Percentiles rank a stretch among this genome's conserved stretches.
Conservation (phyloP, 2,888 invertebrate genomes). For the Auanema sp. region DNA sequence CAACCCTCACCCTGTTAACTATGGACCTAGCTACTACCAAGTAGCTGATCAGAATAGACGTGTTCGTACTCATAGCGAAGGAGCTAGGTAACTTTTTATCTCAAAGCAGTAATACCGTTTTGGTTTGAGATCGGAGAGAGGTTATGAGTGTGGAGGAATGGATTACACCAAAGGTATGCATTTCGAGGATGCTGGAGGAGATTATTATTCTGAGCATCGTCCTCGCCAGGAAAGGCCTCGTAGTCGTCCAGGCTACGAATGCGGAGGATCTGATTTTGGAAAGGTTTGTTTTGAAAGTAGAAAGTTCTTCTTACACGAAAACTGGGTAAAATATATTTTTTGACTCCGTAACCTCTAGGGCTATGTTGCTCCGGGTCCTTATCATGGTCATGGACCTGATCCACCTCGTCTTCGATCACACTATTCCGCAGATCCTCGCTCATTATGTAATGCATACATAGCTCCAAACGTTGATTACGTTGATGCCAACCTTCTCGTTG, state of each 20-base stretch:
- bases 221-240: constrained; percentile 26
- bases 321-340: too few relatives aligned
- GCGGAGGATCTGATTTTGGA: constrained; percentile 45
- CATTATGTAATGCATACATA: constrained; percentile 51
- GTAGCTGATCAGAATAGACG: constrained; percentile 24
- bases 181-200: constrained; percentile 33
- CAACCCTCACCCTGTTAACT: constrained; percentile 28
- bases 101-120: not conserved
- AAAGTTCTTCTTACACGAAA: too few relatives aligned
- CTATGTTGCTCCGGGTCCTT: constrained; percentile 41
- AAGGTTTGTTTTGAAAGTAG: constrained; percentile 16
- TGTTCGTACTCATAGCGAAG: constrained; percentile 5
- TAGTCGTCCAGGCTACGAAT: constrained; percentile 33
- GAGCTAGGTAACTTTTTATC: not conserved
- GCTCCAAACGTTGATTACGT: constrained; percentile 49
- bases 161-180: constrained; percentile 42
- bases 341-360: constrained; percentile 22
- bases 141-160: constrained; percentile 47
- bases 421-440: constrained; percentile 55
- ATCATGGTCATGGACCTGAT: constrained; percentile 59
- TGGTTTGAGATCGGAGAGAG: constrained; percentile 5
- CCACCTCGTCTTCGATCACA: constrained; percentile 52
- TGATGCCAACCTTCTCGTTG: constrained; percentile 44
- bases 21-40: constrained; percentile 37
- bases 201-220: constrained; percentile 32